phyloP scores from a whole-genome alignment of 1,140 invertebrate genomes.

The Drosophila lacteicornis region DNA sequence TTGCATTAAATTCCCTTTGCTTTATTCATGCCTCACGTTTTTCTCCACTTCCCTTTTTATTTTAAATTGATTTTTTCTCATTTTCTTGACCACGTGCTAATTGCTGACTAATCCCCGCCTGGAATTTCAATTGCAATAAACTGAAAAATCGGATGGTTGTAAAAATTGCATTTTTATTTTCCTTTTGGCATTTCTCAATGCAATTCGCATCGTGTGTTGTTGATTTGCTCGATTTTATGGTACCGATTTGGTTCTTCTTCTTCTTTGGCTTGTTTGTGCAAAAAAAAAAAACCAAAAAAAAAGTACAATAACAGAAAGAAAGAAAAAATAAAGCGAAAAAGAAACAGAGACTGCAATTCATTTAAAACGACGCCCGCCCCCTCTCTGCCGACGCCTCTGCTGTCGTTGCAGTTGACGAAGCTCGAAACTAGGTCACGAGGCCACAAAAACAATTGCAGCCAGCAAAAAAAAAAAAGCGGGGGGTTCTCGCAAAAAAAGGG shows the following conservation, averaged over 20 bases:
- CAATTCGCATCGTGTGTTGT: slow-evolving; percentile 29
- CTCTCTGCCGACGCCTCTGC: slow-evolving; percentile 39
- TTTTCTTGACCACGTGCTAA: slow-evolving; percentile 37
- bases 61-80: background rate
- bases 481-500: slow-evolving; percentile 2
- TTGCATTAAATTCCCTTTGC: slow-evolving; percentile 5
- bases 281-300: slow-evolving; percentile 35
- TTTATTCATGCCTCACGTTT: slow-evolving; percentile 10
- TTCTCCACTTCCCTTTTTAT: background rate
- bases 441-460: slow-evolving; percentile 83
- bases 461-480: slow-evolving; percentile 14
- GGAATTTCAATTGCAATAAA: slow-evolving; percentile 48
- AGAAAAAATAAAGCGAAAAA: slow-evolving; percentile 31
- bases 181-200: slow-evolving; percentile 28
- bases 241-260: slow-evolving; percentile 44
- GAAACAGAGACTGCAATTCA: slow-evolving; percentile 64
- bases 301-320: slow-evolving; percentile 31
- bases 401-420: slow-evolving; percentile 79
- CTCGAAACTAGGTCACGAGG: slow-evolving; percentile 81
- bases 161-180: slow-evolving; percentile 34
- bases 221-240: slow-evolving; percentile 50
- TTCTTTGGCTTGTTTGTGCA: slow-evolving; percentile 33
- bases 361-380: slow-evolving; percentile 62
- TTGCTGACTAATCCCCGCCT: slow-evolving; percentile 61
- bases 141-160: slow-evolving; percentile 24